Base-by-base conservation (phyloP, 2,888 invertebrate genomes). In the Netelia virgata region DNA sequence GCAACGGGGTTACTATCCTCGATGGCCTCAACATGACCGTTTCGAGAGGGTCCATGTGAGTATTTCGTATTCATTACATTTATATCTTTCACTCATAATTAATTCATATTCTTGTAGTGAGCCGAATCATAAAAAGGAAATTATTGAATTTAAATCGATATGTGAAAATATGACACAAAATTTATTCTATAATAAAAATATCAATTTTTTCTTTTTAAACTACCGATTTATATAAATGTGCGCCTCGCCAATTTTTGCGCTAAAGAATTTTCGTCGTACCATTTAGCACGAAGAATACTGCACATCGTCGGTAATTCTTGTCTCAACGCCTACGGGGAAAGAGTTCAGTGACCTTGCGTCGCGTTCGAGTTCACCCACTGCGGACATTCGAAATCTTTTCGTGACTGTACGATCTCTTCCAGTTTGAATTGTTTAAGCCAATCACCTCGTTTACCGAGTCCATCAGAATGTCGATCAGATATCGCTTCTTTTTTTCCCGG, bases 31-130 rank as follows among this genome's bases (percentile, higher is more conserved):
- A 96, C 91, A 96, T 97, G 96, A 96, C 95, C 20, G 97, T 97
- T 3, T 95, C 96, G 76, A 95, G 94, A 88, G 97, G 97, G 63
- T 95, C 95, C 83, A 97, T 97, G 97, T 97, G 93, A 96, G 97
- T 96, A 90, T 88, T 59, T 36, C 28, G 18, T 59, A 47, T 28
- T 53, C 68, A 16, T 50, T 68, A 47, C 47, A 47, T n/a, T n/a
- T 11, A 47, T 47, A 47, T 47, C 14, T 47, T 47, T 47, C 47
- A 14, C 47, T 47, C 47, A 14, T 14, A 14, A 47, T 6, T 36
- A 36, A 36, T 36, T 36, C 36, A 1, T 36, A 1, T 36, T 36
- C 6, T 36, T 36, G 6, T 36, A 36, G 36, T 36, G 6, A 36
- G 1, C 36, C 6, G 6, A 36, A 36, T 36, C 36, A 36, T 36